Conservation (phyloP, 37 sponge, comb jelly and placozoan species). For the Halichondria panicea region DNA sequence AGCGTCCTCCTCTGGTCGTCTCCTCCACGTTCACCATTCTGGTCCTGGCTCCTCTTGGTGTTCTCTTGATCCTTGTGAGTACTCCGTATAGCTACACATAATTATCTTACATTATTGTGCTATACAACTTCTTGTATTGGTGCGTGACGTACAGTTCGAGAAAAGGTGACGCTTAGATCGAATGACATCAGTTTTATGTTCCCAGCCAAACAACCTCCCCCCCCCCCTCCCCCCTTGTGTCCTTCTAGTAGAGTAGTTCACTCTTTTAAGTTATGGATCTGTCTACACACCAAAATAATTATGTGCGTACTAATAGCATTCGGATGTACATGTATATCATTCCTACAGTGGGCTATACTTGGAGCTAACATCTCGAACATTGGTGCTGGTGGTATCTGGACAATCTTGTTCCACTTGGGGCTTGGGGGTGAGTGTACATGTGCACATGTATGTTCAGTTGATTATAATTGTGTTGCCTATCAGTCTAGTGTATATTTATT, state of each 20-base stretch:
- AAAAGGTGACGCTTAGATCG: neutral
- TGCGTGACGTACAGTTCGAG: neutral
- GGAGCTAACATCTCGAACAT: conserved; percentile 83
- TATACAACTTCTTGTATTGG: neutral
- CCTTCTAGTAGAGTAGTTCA: neutral
- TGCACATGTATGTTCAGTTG: neutral
- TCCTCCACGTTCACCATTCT: conserved; percentile 77
- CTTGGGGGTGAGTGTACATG: conserved; percentile 47
- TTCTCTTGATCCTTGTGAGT: conserved; percentile 78
- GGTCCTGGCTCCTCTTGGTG: conserved; percentile 54
- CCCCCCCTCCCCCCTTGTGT: neutral
- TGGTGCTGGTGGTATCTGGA: conserved; percentile 50
- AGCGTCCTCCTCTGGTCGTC: conserved; percentile 75
- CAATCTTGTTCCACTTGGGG: conserved; percentile 72
- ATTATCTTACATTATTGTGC: neutral
- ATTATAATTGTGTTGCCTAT: no score
- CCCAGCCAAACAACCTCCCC: conserved; percentile 12
- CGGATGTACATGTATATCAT: no score
- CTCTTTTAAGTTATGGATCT: neutral
- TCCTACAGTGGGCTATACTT: conserved; percentile 70
- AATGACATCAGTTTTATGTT: no score
- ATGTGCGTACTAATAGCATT: no score
- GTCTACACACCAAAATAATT: no score
- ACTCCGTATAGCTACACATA: neutral
- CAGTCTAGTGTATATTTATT: no score